These are phyloP conservation scores for Nebria ingens DNA, from an alignment of 1,140 invertebrate species.

Conservation along the genomic window DNA sequence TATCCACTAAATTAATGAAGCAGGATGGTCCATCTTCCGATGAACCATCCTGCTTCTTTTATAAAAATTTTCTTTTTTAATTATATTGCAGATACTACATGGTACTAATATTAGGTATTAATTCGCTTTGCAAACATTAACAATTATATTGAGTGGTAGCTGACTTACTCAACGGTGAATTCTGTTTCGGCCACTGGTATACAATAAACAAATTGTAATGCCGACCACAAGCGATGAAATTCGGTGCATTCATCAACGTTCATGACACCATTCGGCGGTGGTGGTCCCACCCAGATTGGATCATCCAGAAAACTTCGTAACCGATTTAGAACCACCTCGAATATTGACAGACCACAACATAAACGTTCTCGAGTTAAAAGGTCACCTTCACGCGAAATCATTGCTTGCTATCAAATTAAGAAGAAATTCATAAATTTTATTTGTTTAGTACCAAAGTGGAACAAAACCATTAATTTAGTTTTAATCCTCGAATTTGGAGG, in stretches of 20 bases:
- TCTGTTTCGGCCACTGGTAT: slow-evolving; percentile 95
- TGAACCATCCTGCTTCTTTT: too few relatives aligned
- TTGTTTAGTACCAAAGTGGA: too few relatives aligned
- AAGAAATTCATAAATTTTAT: slow-evolving; percentile 16
- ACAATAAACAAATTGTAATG: slow-evolving; percentile 96
- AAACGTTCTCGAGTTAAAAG: slow-evolving; percentile 91
- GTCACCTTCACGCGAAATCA: slow-evolving; percentile 89
- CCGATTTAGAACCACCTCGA: slow-evolving; percentile 86
- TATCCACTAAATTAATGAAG: too few relatives aligned
- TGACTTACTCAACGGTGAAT: slow-evolving; percentile 88
- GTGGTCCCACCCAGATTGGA: slow-evolving; percentile 83
- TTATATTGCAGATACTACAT: too few relatives aligned
- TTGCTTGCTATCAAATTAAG: slow-evolving; percentile 77
- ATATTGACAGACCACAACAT: slow-evolving; percentile 97
- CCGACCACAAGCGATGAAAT: slow-evolving; percentile 95
- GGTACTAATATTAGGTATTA: too few relatives aligned
- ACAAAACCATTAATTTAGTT: slow-evolving; percentile 9
- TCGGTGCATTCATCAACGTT: slow-evolving; percentile 96
- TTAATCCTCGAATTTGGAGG: background rate
- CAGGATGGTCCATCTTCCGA: too few relatives aligned
- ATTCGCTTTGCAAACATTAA: too few relatives aligned
- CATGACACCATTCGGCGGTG: slow-evolving; percentile 84
- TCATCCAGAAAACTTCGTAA: slow-evolving; percentile 78
- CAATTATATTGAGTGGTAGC: too few relatives aligned
- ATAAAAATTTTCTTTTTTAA: background rate